Base-by-base conservation (phyloP, 2,797 vertebrate genomes). In the Periophthalmus magnuspinnatus region DNA sequence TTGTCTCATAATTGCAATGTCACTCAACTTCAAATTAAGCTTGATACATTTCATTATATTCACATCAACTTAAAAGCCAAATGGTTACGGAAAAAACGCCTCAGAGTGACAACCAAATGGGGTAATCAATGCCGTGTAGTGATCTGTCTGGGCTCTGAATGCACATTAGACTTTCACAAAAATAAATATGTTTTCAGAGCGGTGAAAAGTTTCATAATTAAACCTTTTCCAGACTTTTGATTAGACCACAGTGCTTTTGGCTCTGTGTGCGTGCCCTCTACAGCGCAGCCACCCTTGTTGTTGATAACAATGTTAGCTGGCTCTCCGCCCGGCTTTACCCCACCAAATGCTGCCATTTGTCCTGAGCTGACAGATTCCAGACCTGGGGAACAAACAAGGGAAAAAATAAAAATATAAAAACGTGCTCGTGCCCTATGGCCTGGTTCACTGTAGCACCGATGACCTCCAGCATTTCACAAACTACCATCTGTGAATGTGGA, bases 351-450 rank as follows among this genome's bases (percentile, higher is more conserved):
- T 80, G 84, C 72, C 76, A 70, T 84, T 89, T 85, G 78, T 89
- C 84, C 88, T 80, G 85, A 85, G 82, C 72, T 83, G 88, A 86
- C 89, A 88, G 84, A 90, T 89, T 88, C 85, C 84, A 81, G 69
- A 80, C 65, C 67, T 58, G 5, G 68, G 77, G 63, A 79, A 68
- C 82, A 80, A 86, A 81, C 71, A 83, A 79, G 67, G 47, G 14
- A 24, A 45, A 57, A 54, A 57, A 62, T 69, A 65, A 52, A 11
- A 47, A 34, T 72, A 76, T n/a, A 8, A 67, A 48, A 79, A 14
- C 48, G 71, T 41, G 32, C 34, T 61, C n/a, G 11, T 61, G 70
- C 78, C 81, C 73, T 68, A 47, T 74, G 69, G 79, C 60, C 73
- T 22, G 2, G 56, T 58, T 70, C 55, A 24, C 72, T 50, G 68